phyloP scores from a whole-genome alignment of 2,888 invertebrate species.

The Diaphora mendica region DNA sequence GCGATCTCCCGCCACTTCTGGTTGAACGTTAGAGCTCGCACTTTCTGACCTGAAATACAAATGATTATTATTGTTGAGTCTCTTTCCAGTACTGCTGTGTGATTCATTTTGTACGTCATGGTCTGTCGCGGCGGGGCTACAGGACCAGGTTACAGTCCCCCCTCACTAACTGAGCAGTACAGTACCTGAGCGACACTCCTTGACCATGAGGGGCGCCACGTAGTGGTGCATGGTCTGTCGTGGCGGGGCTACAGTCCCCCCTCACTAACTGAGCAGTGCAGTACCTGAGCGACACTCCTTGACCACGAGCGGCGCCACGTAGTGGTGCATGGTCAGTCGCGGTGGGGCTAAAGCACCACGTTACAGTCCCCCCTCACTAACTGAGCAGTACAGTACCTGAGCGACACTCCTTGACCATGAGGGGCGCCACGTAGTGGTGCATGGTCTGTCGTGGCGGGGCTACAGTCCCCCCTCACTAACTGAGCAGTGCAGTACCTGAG shows the following conservation, averaged over 20 bases:
- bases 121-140: constrained; percentile 86
- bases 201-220: constrained; percentile 89
- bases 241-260: constrained; percentile 89
- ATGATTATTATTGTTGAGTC: background rate
- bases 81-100: too few relatives aligned
- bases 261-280: background rate
- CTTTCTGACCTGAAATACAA: constrained; percentile 85
- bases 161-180: background rate
- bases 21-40: constrained; percentile 95
- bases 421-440: constrained; percentile 87
- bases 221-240: constrained; percentile 67
- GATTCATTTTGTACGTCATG: constrained; percentile 3
- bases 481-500: background rate
- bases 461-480: constrained; percentile 84
- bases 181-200: constrained; percentile 88
- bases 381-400: constrained; percentile 51
- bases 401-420: constrained; percentile 91
- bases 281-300: constrained; percentile 89
- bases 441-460: constrained; percentile 71
- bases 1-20: constrained; percentile 94
- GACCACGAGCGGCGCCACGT: constrained; percentile 89
- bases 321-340: constrained; percentile 61
- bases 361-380: constrained; percentile 95
- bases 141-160: constrained; percentile 93
- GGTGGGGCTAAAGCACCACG: constrained; percentile 92